Conservation (phyloP, 2,888 invertebrate species). For the Panopea generosa region DNA sequence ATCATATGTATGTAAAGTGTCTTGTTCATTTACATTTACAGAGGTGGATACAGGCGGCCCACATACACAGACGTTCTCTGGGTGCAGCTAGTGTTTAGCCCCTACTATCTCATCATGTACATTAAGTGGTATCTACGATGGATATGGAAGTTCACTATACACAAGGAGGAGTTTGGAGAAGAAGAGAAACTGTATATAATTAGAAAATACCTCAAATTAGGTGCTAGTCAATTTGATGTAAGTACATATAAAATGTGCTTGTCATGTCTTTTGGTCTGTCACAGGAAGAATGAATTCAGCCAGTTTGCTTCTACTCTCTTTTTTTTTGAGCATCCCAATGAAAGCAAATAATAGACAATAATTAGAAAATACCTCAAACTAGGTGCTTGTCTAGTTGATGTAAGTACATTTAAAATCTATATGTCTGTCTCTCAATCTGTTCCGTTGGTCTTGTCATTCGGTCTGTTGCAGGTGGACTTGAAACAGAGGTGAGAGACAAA, state of each 20-base stretch:
- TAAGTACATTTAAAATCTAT: no score
- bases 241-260: no score
- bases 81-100: constrained; percentile 93
- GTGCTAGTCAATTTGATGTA: constrained; percentile 87
- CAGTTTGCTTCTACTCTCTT: no score
- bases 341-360: no score
- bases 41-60: constrained; percentile 96
- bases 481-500: no score
- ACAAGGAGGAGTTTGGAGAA: constrained; percentile 91
- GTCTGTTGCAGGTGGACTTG: no score
- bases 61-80: constrained; percentile 90
- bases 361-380: constrained; percentile 91
- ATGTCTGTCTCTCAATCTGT: no score
- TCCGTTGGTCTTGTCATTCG: no score
- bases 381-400: constrained; percentile 87
- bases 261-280: no score
- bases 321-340: no score
- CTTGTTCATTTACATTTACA: constrained; percentile 78
- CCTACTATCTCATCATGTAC: constrained; percentile 89
- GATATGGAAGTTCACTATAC: constrained; percentile 92
- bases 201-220: constrained; percentile 90
- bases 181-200: constrained; percentile 95
- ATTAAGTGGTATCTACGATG: constrained; percentile 92
- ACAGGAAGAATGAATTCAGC: no score
- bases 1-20: no score